Base-by-base conservation (phyloP, 2,113 vertebrate genomes). In the Stomatorhinus ivindoensis region DNA sequence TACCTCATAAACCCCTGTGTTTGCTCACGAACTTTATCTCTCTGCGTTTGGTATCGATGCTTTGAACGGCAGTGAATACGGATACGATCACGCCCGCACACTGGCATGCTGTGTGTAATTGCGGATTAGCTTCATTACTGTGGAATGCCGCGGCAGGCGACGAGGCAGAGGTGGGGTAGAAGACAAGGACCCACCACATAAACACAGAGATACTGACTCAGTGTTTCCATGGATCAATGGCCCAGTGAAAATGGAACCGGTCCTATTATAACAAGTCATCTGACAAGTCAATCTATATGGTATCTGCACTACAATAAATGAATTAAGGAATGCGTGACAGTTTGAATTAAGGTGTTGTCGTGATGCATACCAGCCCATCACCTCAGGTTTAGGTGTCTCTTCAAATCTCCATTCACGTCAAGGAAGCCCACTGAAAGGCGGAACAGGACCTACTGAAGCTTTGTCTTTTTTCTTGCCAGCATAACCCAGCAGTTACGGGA, bases 41-140 rank as follows among this genome's bases (percentile, higher is more conserved):
- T 47, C 89, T 69, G 2, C 15, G 85, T 69, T 47, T 90, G 19
- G 85, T 87, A 80, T 44, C 76, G 84, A 87, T 55, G 84, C 84
- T 90, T 50, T 90, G 85, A 87, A 73, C 80, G 42, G 85, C 15
- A 58, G 46, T 90, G 89, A 90, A 87, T 53, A 87, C 86, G 84
- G 61, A 87, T 53, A 21, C 39, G 42, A 44, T 90, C 85, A 44
- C 84, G 80, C 89, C 89, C 89, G 42, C 84, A 19, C 21, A 31
- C 47, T 87, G 47, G 85, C 85, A 87, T 46, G 48, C 89, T 48
- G 61, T 73, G 85, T 55, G 89, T 87, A 80, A 87, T 80, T 53
- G 61, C 24, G 85, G 89, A 90, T 90, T 87, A 90, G 85, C 73
- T 89, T 89, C 89, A 89, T 89, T 87, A 89, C 89, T 87, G 61